Base-by-base conservation (phyloP, 2,797 vertebrate species). In the Malurus splendens region DNA sequence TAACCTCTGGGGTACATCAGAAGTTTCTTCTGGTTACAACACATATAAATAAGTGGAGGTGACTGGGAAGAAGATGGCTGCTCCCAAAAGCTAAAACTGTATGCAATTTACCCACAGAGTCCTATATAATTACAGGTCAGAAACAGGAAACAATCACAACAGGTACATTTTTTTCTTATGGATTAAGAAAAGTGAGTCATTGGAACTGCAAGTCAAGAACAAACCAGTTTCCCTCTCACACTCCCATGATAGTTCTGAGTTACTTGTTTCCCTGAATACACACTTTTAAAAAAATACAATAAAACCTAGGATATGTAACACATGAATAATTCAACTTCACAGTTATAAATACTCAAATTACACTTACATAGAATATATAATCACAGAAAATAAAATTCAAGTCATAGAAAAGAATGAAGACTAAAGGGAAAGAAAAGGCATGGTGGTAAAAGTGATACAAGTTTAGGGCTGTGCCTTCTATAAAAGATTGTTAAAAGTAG, bases 261-360 rank as follows among this genome's bases (percentile, higher is more conserved):
- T 96, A 94, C 42, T 88, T 91, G 96, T 95, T 97, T 97, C 96
- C 97, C 96, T 97, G 97, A 97, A 97, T 96, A 96, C 91, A 96
- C 84, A 83, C 90, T 95, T 91, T 93, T 3, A 73, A 75, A 93
- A 95, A 96, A 95, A 94, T 83, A 85, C 93, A 97, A 92, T 96
- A 96, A 96, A 97, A 96, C 95, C 96, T 94, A 97, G 92, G 96
- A 96, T 97, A 97, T 96, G 95, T 91, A 97, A 97, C 93, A 96
- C 91, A 96, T 90, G 96, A 98, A 98, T 98, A 97, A 97, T 98
- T 97, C 96, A 98, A 97, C 96, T 98, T 98, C 98, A 99, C 98
- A 98, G 98, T 99, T 98, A 99, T 98, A 99, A 99, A 99, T 98
- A 99, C 98, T 97, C 97, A 97, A 98, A 98, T 97, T 98, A 98